Base-by-base conservation (phyloP, 2,113 vertebrate species). In the Ptychochromis oligacanthus region DNA sequence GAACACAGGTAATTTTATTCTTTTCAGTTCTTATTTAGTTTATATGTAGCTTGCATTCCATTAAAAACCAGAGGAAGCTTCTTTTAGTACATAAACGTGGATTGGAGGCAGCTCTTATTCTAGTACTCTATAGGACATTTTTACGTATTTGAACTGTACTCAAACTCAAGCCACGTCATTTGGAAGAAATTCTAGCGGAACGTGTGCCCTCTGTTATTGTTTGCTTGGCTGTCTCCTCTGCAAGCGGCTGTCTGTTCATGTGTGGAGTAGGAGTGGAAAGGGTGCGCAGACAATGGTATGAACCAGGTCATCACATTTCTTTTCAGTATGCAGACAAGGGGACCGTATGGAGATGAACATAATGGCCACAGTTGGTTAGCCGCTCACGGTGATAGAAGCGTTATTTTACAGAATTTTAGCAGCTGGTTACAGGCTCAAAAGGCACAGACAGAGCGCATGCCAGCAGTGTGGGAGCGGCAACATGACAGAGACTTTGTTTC, bases 1-100 rank as follows among this genome's bases (percentile, higher is more conserved):
- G 98, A 99, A 84, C 98, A 99, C 96, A 99, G 98, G 98, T 99
- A 93, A 72, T 3, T 7, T 62, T 64, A 24, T 31, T 11, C 7
- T 57, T 57, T 12, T 28, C 2, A 52, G 18, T 18, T 49, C 7
- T 24, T 20, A 0, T 43, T 72, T 2, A 34, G 15, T 78, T 61
- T 3, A 49, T 6, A 5, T 9, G 0, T 24, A 38, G 57, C 8
- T 15, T 75, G 55, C 0, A 31, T 54, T 28, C 70, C 0, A 46
- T 49, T 22, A 14, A 54, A 2, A 18, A 1, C 40, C 40, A 70
- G 18, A 49, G 43, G 14, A 20, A 34, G 14, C 24, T 22, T 61
- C 15, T 38, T n/a, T 1, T 2, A 52, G 6, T 9, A 13, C 11
- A 28, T 13, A 26, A 5, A 43, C 52, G 4, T 74, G 59, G 31